Conservation (phyloP, 2,888 invertebrate species). For the Orchesellides sinensis region DNA sequence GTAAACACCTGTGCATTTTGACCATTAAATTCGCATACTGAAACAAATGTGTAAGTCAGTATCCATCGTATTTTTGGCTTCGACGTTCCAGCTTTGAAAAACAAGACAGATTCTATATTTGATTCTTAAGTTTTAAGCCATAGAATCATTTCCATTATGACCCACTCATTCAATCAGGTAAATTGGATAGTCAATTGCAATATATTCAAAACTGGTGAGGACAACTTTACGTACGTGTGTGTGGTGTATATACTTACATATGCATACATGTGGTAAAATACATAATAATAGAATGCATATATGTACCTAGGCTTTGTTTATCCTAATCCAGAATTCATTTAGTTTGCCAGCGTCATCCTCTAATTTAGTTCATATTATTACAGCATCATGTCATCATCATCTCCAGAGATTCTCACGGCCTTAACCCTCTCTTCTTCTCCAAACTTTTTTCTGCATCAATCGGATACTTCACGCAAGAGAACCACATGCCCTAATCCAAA, state of each 20-base stretch:
- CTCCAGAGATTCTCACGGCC: not conserved
- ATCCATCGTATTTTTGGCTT: no score
- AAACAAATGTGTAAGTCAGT: no score
- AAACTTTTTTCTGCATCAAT: not conserved
- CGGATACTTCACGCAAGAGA: not conserved
- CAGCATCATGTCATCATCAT: not conserved
- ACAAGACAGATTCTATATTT: no score
- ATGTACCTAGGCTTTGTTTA: not conserved
- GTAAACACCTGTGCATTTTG: no score
- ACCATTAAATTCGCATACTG: no score
- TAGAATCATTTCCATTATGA: no score
- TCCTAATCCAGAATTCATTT: not conserved
- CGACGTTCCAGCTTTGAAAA: no score
- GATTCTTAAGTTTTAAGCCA: no score
- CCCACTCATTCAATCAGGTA: slow-evolving; percentile 40
- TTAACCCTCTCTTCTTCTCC: not conserved
- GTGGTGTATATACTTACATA: not conserved
- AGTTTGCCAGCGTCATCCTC: not conserved
- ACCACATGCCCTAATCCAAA: not conserved
- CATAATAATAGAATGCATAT: not conserved
- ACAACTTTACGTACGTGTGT: not conserved
- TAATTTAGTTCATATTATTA: not conserved
- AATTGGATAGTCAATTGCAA: slow-evolving; percentile 27
- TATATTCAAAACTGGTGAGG: not conserved
- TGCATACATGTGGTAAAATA: not conserved